Conservation (phyloP, 2,797 vertebrate genomes). For the Melanotaenia nigrans region DNA sequence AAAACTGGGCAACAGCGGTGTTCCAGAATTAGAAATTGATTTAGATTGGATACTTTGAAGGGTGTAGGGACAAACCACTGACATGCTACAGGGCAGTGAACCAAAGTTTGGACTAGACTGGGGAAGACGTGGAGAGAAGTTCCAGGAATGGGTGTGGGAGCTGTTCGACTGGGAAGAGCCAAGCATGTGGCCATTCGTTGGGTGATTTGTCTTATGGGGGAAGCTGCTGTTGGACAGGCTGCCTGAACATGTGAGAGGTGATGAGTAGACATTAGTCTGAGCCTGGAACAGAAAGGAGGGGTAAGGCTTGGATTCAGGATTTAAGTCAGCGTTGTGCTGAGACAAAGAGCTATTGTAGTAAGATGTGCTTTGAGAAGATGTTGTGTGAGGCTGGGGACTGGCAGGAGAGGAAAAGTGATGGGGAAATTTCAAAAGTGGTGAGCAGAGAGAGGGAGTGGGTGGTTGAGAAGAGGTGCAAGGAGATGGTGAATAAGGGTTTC, state of each 20-base stretch:
- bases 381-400: slow-evolving; percentile 25
- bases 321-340: slow-evolving; percentile 21
- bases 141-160: slow-evolving; percentile 26
- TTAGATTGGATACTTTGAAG: slow-evolving; percentile 41
- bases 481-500: slow-evolving; percentile 60
- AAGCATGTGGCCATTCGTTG: slow-evolving; percentile 27
- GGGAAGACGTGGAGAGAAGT: slow-evolving; percentile 32
- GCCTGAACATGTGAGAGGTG: slow-evolving; percentile 29
- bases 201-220: slow-evolving; percentile 31
- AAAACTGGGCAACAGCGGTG: slow-evolving; percentile 30
- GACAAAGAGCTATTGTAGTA: slow-evolving; percentile 27
- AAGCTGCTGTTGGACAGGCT: slow-evolving; percentile 45
- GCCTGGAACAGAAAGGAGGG: slow-evolving; percentile 10
- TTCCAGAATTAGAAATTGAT: slow-evolving; percentile 39
- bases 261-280: slow-evolving; percentile 24
- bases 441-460: slow-evolving; percentile 35
- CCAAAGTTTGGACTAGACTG: slow-evolving; percentile 42
- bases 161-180: slow-evolving; percentile 35
- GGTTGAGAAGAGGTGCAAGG: slow-evolving; percentile 48
- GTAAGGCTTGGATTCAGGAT: slow-evolving; percentile 25
- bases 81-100: slow-evolving; percentile 30
- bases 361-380: slow-evolving; percentile 17
- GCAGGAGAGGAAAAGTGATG: slow-evolving; percentile 33
- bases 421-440: slow-evolving; percentile 48
- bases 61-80: slow-evolving; percentile 35